Evolutionary conservation across 2,797 vertebrate genomes (phyloP), one percentile per base, ranked within the genome.

Genomic region (Oceanodroma leucorhoa): DNA sequence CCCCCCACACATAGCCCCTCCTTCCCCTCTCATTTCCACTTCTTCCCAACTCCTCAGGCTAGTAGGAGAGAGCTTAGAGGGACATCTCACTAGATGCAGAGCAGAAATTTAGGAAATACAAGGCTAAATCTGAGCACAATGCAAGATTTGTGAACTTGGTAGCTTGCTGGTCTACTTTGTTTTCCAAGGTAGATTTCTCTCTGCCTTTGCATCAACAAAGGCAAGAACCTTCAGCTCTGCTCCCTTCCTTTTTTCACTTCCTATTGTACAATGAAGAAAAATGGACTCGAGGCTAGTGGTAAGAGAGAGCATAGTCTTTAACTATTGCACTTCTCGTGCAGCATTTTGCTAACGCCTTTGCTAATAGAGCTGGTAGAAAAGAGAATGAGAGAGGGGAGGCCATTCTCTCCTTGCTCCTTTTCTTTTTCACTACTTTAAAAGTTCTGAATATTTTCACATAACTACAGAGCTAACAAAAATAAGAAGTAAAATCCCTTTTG

Each of bases 381-480:
- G 5, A 57, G 34, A 67, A 71, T 8, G 58, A 50, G 57, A 86
- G 27, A 71, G 18, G 22, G 36, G 29, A 95, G 36, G 65, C 58
- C 69, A 60, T 72, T 80, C 41, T 73, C 18, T 66, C 46, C 60
- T 82, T 55, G 29, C 45, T 73, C 55, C 32, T 50, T 87, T 91
- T 82, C 58, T 87, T 90, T 66, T 70, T 55, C 3, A 4, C 24
- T 38, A 55, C 79, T 93, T 85, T 62, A 54, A 87, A 89, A 96
- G 58, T 81, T 91, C 69, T 66, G 8, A 88, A 48, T 91, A 26
- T 89, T 80, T 85, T 54, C 78, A 50, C 29, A 6, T 61, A 89
- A 70, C 62, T 64, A 90, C 32, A 77, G 78, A 78, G 38, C 29
- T 30, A 71, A 78, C 14, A 92, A 90, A 90, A 92, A 83, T 3